Base-by-base conservation (phyloP, 2,797 vertebrate species). In the Enteromius trimaculatus region DNA sequence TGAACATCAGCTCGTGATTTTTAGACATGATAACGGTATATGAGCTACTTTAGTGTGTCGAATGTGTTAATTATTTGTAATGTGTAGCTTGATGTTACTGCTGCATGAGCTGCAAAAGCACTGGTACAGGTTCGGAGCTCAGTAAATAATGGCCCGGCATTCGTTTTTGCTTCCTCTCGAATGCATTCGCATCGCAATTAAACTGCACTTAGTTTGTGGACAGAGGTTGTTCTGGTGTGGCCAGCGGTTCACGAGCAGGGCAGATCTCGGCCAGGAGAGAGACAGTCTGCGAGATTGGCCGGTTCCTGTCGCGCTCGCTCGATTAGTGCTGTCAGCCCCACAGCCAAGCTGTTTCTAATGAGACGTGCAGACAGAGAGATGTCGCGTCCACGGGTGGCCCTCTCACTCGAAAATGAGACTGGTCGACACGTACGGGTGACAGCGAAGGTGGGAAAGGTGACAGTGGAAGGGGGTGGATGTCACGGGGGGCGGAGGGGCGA, bases 351-450 rank as follows among this genome's bases (percentile, higher is more conserved):
- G 92, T 92, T 93, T 94, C 92, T 94, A 95, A 95, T 92, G 94
- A 95, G 95, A 94, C 93, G 95, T 91, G 91, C 91, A 88, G 93
- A 95, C 92, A 92, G 93, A 86, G 92, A 92, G 92, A 88, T 94
- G 93, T 93, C 94, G 93, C 88, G 81, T 90, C 91, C 90, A 91
- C 47, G 88, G 93, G 94, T 94, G 93, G 90, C 84, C 91, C 90
- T 94, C 92, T 93, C 92, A 93, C 93, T 92, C 92, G 93, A 95
- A 94, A 95, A 95, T 95, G 89, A 95, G 92, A 94, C 90, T 84
- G 74, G 89, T 92, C 84, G 83, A 64, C 90, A 91, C 86, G 89
- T 88, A 88, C 86, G 89, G 88, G 87, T 42, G 84, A 89, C 84
- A 88, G 82, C 60, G 75, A 79, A 83, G 72, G 82, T 77, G 85